Percentiles rank a stretch among this genome's conserved stretches.
Evolutionary conservation across 2,113 vertebrate genomes (phyloP).

Genomic region (Thymallus thymallus): DNA sequence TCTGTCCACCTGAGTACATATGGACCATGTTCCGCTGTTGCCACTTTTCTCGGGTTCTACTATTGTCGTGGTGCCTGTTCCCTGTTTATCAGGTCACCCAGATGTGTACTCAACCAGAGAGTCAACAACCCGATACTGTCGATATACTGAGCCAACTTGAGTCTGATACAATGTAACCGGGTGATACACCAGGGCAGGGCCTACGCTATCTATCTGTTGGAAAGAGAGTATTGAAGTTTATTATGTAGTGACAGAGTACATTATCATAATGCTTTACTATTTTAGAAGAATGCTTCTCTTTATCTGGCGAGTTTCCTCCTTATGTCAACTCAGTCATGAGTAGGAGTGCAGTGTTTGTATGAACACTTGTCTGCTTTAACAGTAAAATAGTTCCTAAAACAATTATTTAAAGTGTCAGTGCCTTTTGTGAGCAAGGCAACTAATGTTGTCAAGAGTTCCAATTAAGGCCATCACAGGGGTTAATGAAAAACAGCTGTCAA

Average conservation of each 20-base stretch:
- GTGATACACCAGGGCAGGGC: background rate
- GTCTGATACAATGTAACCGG: constrained; percentile 46
- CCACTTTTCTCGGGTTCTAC: constrained; percentile 28
- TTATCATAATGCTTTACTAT: background rate
- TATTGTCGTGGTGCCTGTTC: too few species aligned
- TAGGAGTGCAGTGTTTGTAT: background rate
- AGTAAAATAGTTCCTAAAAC: background rate
- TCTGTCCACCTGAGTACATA: constrained; percentile 60
- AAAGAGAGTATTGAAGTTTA: background rate
- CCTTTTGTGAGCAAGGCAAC: too few species aligned
- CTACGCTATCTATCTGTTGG: background rate
- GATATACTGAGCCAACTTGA: constrained; percentile 49
- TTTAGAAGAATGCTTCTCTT: background rate
- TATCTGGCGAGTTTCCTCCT: too few species aligned
- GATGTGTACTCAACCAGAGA: constrained; percentile 22
- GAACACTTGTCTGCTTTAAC: too few species aligned
- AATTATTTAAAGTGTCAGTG: too few species aligned
- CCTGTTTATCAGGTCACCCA: constrained; percentile 53
- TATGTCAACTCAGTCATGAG: too few species aligned
- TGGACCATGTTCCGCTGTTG: constrained; percentile 37
- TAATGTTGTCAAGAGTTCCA: too few species aligned
- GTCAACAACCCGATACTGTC: constrained; percentile 37
- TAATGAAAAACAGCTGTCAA: too few species aligned
- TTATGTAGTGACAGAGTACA: background rate
- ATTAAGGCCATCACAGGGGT: too few species aligned